Percentiles rank a stretch among this genome's conserved stretches.
Evolutionary conservation across 1,140 invertebrate species (phyloP).

Genomic region (Ceratina calcarata): DNA sequence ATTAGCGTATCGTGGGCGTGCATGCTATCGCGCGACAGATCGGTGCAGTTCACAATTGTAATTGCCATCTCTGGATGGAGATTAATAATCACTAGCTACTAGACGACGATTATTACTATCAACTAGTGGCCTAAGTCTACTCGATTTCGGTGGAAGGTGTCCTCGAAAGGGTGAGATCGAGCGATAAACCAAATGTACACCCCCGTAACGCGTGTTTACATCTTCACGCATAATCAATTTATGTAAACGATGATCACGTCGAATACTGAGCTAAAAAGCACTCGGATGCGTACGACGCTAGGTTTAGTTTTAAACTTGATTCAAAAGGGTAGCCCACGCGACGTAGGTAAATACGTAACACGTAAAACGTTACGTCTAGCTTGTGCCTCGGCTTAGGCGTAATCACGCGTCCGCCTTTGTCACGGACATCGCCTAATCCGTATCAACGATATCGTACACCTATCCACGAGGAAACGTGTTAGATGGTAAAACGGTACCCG

Average conservation of each 20-base stretch:
- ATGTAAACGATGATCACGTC: conserved; percentile 4
- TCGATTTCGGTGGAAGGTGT: conserved; percentile 42
- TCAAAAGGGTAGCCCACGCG: background rate
- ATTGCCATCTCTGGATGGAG: background rate
- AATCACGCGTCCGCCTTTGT: background rate
- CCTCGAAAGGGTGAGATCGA: conserved; percentile 19
- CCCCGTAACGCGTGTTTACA: background rate
- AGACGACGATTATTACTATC: background rate
- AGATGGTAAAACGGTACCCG: conserved; percentile 47
- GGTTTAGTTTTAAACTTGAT: conserved; percentile 17
- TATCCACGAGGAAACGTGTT: conserved; percentile 47
- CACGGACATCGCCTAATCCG: background rate
- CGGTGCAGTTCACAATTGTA: background rate
- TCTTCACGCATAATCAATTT: background rate
- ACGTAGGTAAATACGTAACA: background rate
- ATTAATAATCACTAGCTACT: background rate
- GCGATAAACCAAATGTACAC: background rate
- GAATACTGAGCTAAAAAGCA: conserved; percentile 30
- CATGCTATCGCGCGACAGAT: background rate
- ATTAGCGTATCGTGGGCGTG: background rate
- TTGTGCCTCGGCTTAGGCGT: conserved; percentile 26
- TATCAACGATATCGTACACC: conserved; percentile 60
- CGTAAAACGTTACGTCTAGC: conserved; percentile 38
- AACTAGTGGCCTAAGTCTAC: background rate
- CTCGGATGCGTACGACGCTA: conserved; percentile 10